Conservation (phyloP, 2,113 vertebrate genomes). For the Ammodytes marinus region DNA sequence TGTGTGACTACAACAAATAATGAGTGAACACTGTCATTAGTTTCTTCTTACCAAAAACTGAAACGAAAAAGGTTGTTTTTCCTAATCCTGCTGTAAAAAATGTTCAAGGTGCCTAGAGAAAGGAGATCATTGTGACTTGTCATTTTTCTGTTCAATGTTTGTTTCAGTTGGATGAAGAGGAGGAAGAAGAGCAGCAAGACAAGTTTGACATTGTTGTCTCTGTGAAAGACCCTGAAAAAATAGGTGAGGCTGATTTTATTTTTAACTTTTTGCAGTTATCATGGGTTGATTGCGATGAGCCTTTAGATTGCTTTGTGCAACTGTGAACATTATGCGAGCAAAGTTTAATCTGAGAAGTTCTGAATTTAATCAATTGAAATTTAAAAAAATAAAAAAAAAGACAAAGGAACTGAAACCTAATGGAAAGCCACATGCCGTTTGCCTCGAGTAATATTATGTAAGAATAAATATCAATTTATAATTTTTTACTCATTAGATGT, state of each 20-base stretch:
- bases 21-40: neutral
- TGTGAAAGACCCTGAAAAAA: slow-evolving; percentile 97
- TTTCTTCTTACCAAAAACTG: no score
- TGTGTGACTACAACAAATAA: slow-evolving; percentile 7
- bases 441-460: neutral
- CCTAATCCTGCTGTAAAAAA: neutral
- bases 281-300: neutral
- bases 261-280: neutral
- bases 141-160: slow-evolving; percentile 22
- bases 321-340: neutral
- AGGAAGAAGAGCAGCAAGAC: slow-evolving; percentile 92
- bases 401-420: neutral
- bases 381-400: neutral
- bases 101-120: neutral
- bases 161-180: slow-evolving; percentile 89
- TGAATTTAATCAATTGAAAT: neutral
- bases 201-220: slow-evolving; percentile 92
- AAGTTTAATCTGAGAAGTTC: neutral
- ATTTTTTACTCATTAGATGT: neutral
- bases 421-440: neutral
- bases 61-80: neutral
- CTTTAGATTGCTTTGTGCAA: neutral
- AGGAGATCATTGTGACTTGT: neutral
- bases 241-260: slow-evolving; percentile 85
- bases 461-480: neutral